These are phyloP conservation scores for Vanessa atalanta DNA, from an alignment of 1,140 invertebrate species.

Conservation along the genomic window DNA sequence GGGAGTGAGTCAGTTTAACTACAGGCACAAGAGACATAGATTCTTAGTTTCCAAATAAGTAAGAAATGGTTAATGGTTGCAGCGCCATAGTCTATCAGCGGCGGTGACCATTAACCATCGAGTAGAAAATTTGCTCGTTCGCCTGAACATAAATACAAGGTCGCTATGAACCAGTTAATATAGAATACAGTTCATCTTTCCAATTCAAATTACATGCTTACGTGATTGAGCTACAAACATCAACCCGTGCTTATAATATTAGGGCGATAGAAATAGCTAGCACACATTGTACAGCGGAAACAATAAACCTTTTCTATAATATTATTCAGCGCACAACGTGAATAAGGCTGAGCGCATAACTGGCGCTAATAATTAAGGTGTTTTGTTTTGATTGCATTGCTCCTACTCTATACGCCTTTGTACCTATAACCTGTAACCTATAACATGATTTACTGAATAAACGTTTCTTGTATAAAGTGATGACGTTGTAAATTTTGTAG, in stretches of 20 bases:
- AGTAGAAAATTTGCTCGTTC: no score
- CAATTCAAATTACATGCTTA: conserved; percentile 1
- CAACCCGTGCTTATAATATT: neutral
- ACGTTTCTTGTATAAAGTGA: neutral
- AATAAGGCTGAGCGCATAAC: neutral
- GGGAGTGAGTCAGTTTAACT: no score
- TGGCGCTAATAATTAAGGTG: neutral
- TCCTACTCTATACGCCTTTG: neutral
- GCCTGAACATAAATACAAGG: no score
- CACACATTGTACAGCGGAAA: conserved; percentile 9
- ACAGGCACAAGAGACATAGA: no score
- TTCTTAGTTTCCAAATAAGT: no score
- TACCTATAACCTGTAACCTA: no score
- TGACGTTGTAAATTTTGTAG: neutral
- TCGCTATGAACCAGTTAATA: neutral
- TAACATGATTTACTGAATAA: conserved; percentile 1
- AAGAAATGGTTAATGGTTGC: no score
- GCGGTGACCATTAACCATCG: no score
- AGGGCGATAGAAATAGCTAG: conserved; percentile 3
- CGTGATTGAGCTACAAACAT: conserved; percentile 2
- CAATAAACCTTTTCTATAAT: conserved; percentile 16
- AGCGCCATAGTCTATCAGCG: no score
- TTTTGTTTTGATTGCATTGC: conserved; percentile 4
- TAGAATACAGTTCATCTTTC: neutral
- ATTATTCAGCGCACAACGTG: conserved; percentile 5